Evolutionary conservation across 2,797 vertebrate genomes (phyloP), one percentile per base, ranked within the genome.

Genomic region (Prionace glauca): DNA sequence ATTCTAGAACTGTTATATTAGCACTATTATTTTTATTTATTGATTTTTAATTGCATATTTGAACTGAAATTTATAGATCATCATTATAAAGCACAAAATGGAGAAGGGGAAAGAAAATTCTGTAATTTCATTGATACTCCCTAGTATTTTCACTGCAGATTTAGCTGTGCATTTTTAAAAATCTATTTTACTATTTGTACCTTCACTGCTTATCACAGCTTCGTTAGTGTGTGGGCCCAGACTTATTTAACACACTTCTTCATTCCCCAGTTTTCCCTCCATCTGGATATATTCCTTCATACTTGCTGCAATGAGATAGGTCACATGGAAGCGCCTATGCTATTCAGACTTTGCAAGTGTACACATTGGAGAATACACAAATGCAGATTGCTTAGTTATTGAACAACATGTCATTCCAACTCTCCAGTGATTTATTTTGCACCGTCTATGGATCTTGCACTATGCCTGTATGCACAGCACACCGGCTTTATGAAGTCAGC

Each of bases 31-130:
- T 62, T 65, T 65, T n/a, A 12, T 56, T 74, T 56, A 95, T 74
- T 72, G 20, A 69, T 45, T 95, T 94, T 95, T 95, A 74, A 74
- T 95, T 95, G 93, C 24, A 74, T 56, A 22, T 5, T 41, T 41
- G 65, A 41, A 36, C n/a, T 92, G 65, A 67, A 67, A 36, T 67
- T 41, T 67, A 41, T 7, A 92, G 7, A 69, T 92, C 36, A 10
- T 36, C 36, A 18, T 92, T 56, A 22, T 36, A 92, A 92, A 41
- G 22, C 69, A 20, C n/a, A 3, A 91, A 92, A 36, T 8, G 18
- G 18, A 91, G 18, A 67, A 69, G 36, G 32, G 60, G 29, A 36
- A 92, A 69, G n/a, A 41, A 69, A 91, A 41, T 24, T 67, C 36
- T 67, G 7, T 92, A 67, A 92, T 9, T 67, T 92, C 62, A 69